Conservation (phyloP, 2,888 invertebrate species). For the Temnothorax rugatulus region DNA sequence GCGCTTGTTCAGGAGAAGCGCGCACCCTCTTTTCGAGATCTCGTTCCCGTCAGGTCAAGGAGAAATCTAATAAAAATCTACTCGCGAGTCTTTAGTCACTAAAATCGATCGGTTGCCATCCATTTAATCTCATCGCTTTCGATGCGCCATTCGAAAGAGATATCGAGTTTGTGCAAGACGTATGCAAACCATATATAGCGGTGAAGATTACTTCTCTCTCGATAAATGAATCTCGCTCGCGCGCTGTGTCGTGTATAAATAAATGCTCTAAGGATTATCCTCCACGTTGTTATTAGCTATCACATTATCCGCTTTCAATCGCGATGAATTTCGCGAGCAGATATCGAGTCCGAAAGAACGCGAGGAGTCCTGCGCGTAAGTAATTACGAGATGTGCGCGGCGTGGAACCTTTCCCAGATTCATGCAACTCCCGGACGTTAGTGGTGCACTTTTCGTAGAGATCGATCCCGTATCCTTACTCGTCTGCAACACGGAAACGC, state of each 20-base stretch:
- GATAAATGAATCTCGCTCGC: constrained; percentile 11
- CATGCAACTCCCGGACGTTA: constrained; percentile 47
- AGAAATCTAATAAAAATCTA: constrained; percentile 35
- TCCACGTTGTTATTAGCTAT: constrained; percentile 32
- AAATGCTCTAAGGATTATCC: constrained; percentile 29
- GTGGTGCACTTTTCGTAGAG: constrained; percentile 53
- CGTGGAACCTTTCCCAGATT: constrained; percentile 56
- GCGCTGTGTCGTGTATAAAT: constrained; percentile 23
- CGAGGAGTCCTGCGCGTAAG: constrained; percentile 51
- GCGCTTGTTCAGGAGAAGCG: constrained; percentile 12
- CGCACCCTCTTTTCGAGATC: constrained; percentile 31
- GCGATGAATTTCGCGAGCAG: constrained; percentile 41
- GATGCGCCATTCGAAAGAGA: constrained; percentile 9
- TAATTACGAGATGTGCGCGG: constrained; percentile 53
- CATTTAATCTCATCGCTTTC: constrained; percentile 29
- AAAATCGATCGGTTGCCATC: constrained; percentile 23
- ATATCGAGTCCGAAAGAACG: constrained; percentile 50
- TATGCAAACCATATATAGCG: background rate
- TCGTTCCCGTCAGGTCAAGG: constrained; percentile 39
- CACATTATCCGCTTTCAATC: constrained; percentile 24
- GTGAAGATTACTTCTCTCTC: constrained; percentile 7
- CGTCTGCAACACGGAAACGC: constrained; percentile 72
- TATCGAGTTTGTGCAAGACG: background rate
- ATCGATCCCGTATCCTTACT: constrained; percentile 65
- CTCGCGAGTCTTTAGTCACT: constrained; percentile 21